These are phyloP conservation scores for Agonopterix arenella DNA, from an alignment of 2,888 invertebrate genomes.

Conservation along the genomic window DNA sequence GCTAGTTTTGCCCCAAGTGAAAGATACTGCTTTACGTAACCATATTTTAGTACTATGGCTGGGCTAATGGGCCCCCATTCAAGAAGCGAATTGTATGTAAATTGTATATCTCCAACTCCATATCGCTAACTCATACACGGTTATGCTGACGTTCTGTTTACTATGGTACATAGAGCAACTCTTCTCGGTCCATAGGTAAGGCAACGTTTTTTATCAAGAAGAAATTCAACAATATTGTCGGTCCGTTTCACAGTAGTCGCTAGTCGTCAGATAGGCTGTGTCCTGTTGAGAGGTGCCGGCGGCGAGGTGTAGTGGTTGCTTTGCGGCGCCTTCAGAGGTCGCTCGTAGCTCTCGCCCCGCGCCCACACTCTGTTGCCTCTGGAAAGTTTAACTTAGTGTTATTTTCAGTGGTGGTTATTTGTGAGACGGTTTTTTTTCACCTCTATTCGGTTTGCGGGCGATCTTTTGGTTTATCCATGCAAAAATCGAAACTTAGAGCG, in stretches of 20 bases:
- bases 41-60: no score
- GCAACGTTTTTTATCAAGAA: background rate
- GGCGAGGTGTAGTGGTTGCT: constrained; percentile 55
- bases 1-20: no score
- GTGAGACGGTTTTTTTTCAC: no score
- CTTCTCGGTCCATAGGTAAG: background rate
- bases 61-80: no score
- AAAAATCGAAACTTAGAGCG: no score
- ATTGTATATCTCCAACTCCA: background rate
- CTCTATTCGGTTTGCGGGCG: no score
- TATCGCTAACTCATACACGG: background rate
- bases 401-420: no score
- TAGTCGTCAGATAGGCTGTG: constrained; percentile 12
- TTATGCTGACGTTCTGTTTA: background rate
- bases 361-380: constrained; percentile 43
- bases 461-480: no score
- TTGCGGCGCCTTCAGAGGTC: constrained; percentile 33
- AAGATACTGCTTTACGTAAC: no score
- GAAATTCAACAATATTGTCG: no score
- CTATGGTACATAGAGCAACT: background rate
- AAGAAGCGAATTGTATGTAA: no score
- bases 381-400: constrained; percentile 5
- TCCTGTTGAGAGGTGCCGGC: constrained; percentile 28
- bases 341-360: constrained; percentile 43
- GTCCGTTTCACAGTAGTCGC: background rate